Percentiles rank a stretch among this genome's conserved stretches.
These are phyloP conservation scores for Trematocara macrostoma DNA, from an alignment of 2,113 vertebrate species.

Conservation along the genomic window DNA sequence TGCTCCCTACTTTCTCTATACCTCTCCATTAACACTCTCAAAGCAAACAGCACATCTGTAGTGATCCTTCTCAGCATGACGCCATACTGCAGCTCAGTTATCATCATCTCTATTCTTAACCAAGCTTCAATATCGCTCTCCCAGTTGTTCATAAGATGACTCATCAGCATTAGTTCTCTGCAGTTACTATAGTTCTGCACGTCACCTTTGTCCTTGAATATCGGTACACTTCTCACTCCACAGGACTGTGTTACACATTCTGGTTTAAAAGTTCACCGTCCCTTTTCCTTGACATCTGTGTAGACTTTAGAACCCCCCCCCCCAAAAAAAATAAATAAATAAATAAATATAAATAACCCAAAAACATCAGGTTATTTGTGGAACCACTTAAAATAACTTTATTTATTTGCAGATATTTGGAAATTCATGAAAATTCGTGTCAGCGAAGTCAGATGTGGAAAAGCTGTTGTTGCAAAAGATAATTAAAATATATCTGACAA, in stretches of 20 bases:
- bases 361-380: not conserved
- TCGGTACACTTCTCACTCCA: not conserved
- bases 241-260: not conserved
- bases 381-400: not conserved
- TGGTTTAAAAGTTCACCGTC: not conserved
- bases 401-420: not conserved
- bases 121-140: not conserved
- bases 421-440: not conserved
- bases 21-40: not conserved
- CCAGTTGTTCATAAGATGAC: not conserved
- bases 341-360: not conserved
- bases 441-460: not conserved
- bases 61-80: not conserved
- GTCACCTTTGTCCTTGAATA: not conserved
- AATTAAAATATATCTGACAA: not conserved
- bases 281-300: not conserved
- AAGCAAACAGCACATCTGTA: not conserved
- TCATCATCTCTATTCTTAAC: not conserved
- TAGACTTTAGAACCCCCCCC: not conserved
- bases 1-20: not conserved
- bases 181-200: not conserved
- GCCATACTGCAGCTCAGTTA: not conserved
- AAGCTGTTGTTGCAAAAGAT: not conserved
- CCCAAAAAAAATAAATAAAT: not conserved
- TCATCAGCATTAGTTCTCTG: not conserved